Evolutionary conservation across 1,140 invertebrate species (phyloP).

Genomic region (Drosophila insularis): DNA sequence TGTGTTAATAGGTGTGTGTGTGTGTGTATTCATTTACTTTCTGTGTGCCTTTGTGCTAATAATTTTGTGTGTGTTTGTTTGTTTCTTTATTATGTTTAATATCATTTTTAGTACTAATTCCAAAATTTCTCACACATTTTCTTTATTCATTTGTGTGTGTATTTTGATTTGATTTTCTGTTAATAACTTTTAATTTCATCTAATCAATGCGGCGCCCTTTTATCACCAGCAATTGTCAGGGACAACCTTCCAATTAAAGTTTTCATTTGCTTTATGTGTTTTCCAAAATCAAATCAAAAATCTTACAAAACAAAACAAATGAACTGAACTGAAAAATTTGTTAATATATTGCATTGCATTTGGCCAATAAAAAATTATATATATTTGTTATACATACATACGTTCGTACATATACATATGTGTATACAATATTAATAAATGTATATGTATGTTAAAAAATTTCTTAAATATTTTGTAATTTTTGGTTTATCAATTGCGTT

Average conservation of each 20-base stretch:
- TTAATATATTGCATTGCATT: not conserved
- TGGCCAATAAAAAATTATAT: not conserved
- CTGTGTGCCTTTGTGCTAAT: too few species aligned
- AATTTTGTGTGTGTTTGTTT: too few species aligned
- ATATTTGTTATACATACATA: slow-evolving; percentile 44
- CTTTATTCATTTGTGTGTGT: not conserved
- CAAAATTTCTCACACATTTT: not conserved
- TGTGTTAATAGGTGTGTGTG: too few species aligned
- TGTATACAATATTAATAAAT: slow-evolving; percentile 31
- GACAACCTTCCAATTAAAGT: not conserved
- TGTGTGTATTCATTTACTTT: too few species aligned
- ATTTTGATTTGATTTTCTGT: not conserved
- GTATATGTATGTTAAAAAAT: slow-evolving; percentile 55
- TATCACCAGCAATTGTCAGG: too few species aligned
- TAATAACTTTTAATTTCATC: not conserved
- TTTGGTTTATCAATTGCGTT: too few species aligned
- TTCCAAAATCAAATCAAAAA: not conserved
- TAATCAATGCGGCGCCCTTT: too few species aligned
- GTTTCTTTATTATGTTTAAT: too few species aligned
- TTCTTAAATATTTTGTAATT: slow-evolving; percentile 68
- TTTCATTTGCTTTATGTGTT: too few species aligned
- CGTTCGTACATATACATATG: too few species aligned
- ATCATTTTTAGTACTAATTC: not conserved
- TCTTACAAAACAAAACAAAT: not conserved
- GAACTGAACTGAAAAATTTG: not conserved